Evolutionary conservation across 92 coral and sea anemone species (phyloP), one percentile per base, ranked within the genome.

Genomic region (Zoanthus sociatus): DNA sequence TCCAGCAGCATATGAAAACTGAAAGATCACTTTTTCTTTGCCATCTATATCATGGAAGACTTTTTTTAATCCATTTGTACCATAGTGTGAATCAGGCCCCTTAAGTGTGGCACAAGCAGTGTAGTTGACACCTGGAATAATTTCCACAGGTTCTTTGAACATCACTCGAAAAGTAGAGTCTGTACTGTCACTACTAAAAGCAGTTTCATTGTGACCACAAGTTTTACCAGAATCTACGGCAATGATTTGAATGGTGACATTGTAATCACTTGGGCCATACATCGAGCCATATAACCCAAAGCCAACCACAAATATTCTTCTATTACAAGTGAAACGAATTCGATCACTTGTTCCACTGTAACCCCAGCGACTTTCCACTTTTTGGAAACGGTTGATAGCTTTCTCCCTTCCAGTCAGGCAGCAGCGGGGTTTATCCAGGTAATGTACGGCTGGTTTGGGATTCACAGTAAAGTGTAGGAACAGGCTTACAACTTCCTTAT

Each of bases 301-400:
- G 7, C 99, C 99, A 56, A 96, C 99, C 10, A 96, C 98, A 92
- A 96, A 96, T 69, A 96, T 95, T 74, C 96, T 90, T 50, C 83
- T 90, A 81, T 90, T 96, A 33, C 96, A 95, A 15, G 76, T 95
- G 91, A 96, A 96, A 12, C 99, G 95, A 56, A 96, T 96, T 48
- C 99, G 78, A 87, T 96, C 99, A 74, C 99, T 96, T 56, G 99
- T 96, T 13, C 99, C 99, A 88, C 99, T 96, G 91, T 96, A 96
- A 42, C 99, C 99, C 99, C 99, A 96, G 21, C 99, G 99, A 83
- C 96, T 93, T 79, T 96, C 99, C 2, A 96, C 99, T 73, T 96
- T 96, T 21, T 88, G 90, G 71, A 96, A 96, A 37, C 99, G 94
- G 47, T 84, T 86, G 31, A 96, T 86, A 33, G 93, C 94, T 85